These are phyloP conservation scores for Drosophila saltans DNA, from an alignment of 1,140 invertebrate genomes.

Conservation along the genomic window DNA sequence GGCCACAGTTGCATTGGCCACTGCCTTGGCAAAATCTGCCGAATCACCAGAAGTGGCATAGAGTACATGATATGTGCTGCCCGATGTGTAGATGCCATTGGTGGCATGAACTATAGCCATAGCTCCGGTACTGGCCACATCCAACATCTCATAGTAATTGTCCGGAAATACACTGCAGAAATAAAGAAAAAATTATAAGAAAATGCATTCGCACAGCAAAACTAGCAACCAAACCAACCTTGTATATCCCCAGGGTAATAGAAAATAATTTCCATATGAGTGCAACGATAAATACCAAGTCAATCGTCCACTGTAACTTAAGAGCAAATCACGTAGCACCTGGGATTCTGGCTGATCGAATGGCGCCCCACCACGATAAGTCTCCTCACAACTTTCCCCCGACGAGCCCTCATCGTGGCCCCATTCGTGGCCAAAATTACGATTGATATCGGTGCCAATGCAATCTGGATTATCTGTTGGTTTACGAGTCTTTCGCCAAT, in stretches of 20 bases:
- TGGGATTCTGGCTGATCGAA: constrained; percentile 89
- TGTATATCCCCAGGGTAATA: constrained; percentile 90
- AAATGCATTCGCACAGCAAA: too few species aligned
- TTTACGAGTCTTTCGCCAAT: constrained; percentile 85
- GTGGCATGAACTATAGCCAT: constrained; percentile 83
- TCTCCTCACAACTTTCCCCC: constrained; percentile 86
- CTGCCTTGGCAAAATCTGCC: constrained; percentile 87
- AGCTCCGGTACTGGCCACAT: constrained; percentile 80
- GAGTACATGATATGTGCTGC: constrained; percentile 86
- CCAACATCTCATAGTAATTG: constrained; percentile 76
- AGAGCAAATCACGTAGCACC: constrained; percentile 83
- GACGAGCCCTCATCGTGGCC: constrained; percentile 86
- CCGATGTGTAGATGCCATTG: constrained; percentile 85
- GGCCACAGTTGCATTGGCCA: constrained; percentile 85
- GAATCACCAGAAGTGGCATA: constrained; percentile 85
- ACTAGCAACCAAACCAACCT: constrained; percentile 32
- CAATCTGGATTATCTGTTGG: constrained; percentile 35
- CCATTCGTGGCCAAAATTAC: constrained; percentile 88
- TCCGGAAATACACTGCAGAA: constrained; percentile 53
- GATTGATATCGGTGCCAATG: constrained; percentile 86
- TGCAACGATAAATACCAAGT: constrained; percentile 89
- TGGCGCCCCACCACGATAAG: constrained; percentile 86
- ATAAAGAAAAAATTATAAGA: background rate
- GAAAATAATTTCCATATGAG: constrained; percentile 87
- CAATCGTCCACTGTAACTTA: constrained; percentile 84